Conservation (phyloP, 92 coral and sea anemone species). For the Heliopora coerulea region DNA sequence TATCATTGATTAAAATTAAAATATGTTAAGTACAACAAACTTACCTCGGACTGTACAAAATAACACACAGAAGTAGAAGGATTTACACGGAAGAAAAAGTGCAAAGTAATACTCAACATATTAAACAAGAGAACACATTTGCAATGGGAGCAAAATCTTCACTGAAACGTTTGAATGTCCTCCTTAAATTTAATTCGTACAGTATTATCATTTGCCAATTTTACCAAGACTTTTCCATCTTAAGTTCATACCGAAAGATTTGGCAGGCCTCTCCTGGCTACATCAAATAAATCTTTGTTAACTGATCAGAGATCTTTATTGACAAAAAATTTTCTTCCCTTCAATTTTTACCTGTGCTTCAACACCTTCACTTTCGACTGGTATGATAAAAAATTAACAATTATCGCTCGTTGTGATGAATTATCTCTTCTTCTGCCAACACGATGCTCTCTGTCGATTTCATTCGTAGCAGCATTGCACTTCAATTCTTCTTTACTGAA, state of each 20-base stretch:
- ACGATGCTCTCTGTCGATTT: slow-evolving; percentile 10
- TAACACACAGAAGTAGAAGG: background rate
- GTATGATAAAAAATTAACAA: slow-evolving; percentile 29
- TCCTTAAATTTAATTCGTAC: slow-evolving; percentile 7
- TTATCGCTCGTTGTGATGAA: slow-evolving; percentile 4
- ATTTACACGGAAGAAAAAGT: background rate
- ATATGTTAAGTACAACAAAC: background rate
- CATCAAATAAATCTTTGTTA: slow-evolving; percentile 3
- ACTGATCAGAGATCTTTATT: too few relatives aligned
- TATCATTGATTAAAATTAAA: background rate
- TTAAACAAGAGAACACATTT: background rate
- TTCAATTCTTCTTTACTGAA: slow-evolving; percentile 3
- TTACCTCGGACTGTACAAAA: slow-evolving; percentile 41
- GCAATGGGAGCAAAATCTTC: background rate
- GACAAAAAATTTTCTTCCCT: slow-evolving; percentile 15
- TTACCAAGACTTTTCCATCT: slow-evolving; percentile 4
- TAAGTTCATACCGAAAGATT: slow-evolving; percentile 8
- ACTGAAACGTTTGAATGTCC: background rate
- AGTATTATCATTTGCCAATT: background rate
- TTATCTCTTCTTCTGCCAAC: slow-evolving; percentile 1
- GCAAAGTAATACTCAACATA: background rate
- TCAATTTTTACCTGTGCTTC: slow-evolving; percentile 43
- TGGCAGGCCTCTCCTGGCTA: background rate
- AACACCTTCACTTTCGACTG: slow-evolving; percentile 39
- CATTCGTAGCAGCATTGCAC: background rate